Evolutionary conservation across 2,888 invertebrate species (phyloP).

Genomic region (Drosophila sordidapex): DNA sequence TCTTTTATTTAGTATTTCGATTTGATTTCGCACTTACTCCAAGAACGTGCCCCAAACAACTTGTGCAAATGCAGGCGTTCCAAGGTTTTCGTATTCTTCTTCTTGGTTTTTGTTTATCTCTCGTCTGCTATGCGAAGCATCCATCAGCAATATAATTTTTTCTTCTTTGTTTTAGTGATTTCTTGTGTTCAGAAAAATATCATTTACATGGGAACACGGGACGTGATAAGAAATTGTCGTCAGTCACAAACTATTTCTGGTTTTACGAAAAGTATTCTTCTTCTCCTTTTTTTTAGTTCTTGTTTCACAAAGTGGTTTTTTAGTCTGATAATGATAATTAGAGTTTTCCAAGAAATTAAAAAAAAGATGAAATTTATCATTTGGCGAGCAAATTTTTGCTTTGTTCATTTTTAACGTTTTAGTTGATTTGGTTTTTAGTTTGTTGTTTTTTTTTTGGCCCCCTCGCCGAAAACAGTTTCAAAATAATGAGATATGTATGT

Average conservation of each 20-base stretch:
- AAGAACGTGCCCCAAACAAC: conserved; percentile 36
- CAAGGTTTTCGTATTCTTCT: conserved; percentile 38
- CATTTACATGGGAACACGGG: conserved; percentile 64
- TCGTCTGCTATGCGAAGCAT: conserved; percentile 35
- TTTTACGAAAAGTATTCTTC: conserved; percentile 49
- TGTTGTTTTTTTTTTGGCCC: conserved; percentile 2
- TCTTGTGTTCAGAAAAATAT: conserved; percentile 70
- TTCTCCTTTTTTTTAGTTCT: conserved; percentile 26
- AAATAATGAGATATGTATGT: conserved; percentile 59
- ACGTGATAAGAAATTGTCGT: conserved; percentile 44
- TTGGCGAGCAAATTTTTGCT: conserved; percentile 55
- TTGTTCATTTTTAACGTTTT: conserved; percentile 3
- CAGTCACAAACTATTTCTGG: conserved; percentile 60
- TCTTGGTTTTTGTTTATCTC: conserved; percentile 11
- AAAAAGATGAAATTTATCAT: conserved; percentile 66
- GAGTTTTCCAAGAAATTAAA: conserved; percentile 75
- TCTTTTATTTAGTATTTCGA: conserved; percentile 15
- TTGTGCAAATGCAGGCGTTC: conserved; percentile 33
- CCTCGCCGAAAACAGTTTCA: conserved; percentile 48
- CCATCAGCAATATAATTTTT: conserved; percentile 22
- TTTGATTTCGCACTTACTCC: conserved; percentile 44
- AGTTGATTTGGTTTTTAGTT: conserved; percentile 2
- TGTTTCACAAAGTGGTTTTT: conserved; percentile 53
- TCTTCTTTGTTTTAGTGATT: conserved; percentile 64
- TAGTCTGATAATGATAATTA: conserved; percentile 74